These are phyloP conservation scores for Nephrotoma appendiculata DNA, from an alignment of 2,888 invertebrate genomes.

Conservation along the genomic window DNA sequence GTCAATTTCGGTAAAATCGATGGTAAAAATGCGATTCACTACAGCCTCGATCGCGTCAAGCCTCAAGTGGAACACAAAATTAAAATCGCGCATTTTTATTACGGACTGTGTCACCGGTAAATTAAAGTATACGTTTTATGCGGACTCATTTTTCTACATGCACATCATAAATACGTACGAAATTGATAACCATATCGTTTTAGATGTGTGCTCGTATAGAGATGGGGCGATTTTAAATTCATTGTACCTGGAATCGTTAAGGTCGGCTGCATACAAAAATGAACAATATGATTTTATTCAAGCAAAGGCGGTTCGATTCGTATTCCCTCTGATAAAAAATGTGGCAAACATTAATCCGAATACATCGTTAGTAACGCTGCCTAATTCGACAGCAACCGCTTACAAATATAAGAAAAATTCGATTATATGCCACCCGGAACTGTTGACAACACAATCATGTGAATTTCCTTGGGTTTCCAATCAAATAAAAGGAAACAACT, in stretches of 20 bases:
- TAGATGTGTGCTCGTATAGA: slow-evolving; percentile 72
- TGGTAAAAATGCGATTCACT: slow-evolving; percentile 43
- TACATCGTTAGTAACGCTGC: slow-evolving; percentile 32
- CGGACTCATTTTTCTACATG: slow-evolving; percentile 64
- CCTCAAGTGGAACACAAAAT: slow-evolving; percentile 60
- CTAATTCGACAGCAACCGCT: slow-evolving; percentile 36
- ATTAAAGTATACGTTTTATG: slow-evolving; percentile 37
- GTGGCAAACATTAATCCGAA: slow-evolving; percentile 6
- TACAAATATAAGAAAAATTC: slow-evolving; percentile 32
- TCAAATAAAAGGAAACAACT: slow-evolving; percentile 47
- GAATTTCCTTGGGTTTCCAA: slow-evolving; percentile 70
- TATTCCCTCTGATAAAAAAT: slow-evolving; percentile 38
- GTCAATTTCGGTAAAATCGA: slow-evolving; percentile 47
- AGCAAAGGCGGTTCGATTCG: slow-evolving; percentile 60
- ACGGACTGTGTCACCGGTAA: slow-evolving; percentile 44
- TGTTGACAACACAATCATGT: slow-evolving; percentile 58
- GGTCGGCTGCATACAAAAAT: slow-evolving; percentile 53
- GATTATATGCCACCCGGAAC: slow-evolving; percentile 43
- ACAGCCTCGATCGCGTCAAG: slow-evolving; percentile 51
- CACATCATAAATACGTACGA: slow-evolving; percentile 83
- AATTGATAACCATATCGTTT: slow-evolving; percentile 43
- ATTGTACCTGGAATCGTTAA: slow-evolving; percentile 69
- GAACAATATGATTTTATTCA: slow-evolving; percentile 43
- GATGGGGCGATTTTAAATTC: slow-evolving; percentile 71
- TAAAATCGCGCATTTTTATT: slow-evolving; percentile 50